These are phyloP conservation scores for Campodea augens DNA, from an alignment of 1,140 invertebrate genomes.

Conservation along the genomic window DNA sequence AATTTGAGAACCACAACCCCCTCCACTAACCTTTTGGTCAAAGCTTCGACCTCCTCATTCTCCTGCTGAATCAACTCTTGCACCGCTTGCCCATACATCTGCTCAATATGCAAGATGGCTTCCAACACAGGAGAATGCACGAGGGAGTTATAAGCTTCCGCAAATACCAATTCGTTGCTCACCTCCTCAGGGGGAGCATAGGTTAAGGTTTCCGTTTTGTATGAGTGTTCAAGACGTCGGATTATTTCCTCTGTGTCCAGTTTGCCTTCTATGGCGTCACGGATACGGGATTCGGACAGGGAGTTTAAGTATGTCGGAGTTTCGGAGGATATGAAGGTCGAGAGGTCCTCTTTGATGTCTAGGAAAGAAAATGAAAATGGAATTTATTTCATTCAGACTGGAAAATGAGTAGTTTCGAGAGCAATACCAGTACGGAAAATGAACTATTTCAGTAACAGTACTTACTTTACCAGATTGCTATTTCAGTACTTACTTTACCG, in stretches of 20 bases:
- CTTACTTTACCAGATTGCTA: too few relatives aligned
- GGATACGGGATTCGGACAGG: constrained; percentile 25
- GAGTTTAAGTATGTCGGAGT: constrained; percentile 32
- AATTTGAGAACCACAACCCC: too few relatives aligned
- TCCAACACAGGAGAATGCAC: constrained; percentile 63
- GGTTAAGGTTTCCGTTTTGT: constrained; percentile 29
- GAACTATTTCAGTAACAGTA: too few relatives aligned
- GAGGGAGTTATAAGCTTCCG: constrained; percentile 56
- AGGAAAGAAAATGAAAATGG: constrained; percentile 17
- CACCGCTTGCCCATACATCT: constrained; percentile 51
- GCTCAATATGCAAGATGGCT: constrained; percentile 55
- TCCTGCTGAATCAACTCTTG: constrained; percentile 40
- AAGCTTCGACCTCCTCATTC: constrained; percentile 39
- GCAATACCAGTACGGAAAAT: too few relatives aligned
- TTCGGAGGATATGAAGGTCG: constrained; percentile 23
- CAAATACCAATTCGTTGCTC: constrained; percentile 54
- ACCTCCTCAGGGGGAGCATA: constrained; percentile 37
- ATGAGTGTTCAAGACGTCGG: constrained; percentile 43
- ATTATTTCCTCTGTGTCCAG: constrained; percentile 44
- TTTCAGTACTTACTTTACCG: too few relatives aligned
- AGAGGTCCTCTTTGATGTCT: constrained; percentile 22
- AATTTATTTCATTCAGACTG: too few relatives aligned
- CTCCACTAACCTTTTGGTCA: constrained; percentile 38
- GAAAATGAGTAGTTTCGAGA: too few relatives aligned
- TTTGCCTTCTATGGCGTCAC: constrained; percentile 29